Percentiles rank a stretch among this genome's conserved stretches.
Evolutionary conservation across 1,140 invertebrate genomes (phyloP).

Genomic region (Monochamus saltuarius): DNA sequence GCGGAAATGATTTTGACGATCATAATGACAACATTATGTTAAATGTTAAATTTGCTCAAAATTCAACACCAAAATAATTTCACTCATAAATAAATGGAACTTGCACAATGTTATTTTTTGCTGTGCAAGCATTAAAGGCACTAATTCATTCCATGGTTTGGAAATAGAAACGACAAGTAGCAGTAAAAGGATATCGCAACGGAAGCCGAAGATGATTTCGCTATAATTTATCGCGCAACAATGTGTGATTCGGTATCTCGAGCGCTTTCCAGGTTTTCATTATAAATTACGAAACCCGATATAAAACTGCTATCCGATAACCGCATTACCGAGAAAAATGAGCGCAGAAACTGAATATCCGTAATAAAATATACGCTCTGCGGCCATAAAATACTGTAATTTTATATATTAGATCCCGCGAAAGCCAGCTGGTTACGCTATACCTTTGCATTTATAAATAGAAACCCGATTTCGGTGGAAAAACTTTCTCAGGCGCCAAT

Average conservation of each 20-base stretch:
- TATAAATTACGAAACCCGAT: constrained; percentile 7
- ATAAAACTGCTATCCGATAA: constrained; percentile 7
- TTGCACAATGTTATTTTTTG: too few species aligned
- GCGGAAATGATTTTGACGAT: too few species aligned
- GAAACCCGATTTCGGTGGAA: not conserved
- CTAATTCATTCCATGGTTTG: too few species aligned
- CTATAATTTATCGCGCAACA: not conserved
- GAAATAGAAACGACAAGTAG: too few species aligned
- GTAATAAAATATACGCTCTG: constrained; percentile 4
- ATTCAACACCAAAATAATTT: too few species aligned
- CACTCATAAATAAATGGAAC: too few species aligned
- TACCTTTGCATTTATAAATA: not conserved
- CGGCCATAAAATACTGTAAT: constrained; percentile 5
- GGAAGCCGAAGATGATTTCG: too few species aligned
- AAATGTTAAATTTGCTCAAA: too few species aligned
- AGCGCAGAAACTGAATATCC: constrained; percentile 7
- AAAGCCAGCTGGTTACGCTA: constrained; percentile 2
- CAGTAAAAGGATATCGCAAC: too few species aligned
- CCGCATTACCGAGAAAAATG: constrained; percentile 3
- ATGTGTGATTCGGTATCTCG: not conserved
- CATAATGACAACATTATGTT: too few species aligned
- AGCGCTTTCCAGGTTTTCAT: not conserved
- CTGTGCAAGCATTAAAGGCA: too few species aligned
- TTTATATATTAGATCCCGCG: not conserved
- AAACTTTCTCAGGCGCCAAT: not conserved